phyloP scores from a whole-genome alignment of 2,113 vertebrate genomes.

The Sorex araneus region DNA sequence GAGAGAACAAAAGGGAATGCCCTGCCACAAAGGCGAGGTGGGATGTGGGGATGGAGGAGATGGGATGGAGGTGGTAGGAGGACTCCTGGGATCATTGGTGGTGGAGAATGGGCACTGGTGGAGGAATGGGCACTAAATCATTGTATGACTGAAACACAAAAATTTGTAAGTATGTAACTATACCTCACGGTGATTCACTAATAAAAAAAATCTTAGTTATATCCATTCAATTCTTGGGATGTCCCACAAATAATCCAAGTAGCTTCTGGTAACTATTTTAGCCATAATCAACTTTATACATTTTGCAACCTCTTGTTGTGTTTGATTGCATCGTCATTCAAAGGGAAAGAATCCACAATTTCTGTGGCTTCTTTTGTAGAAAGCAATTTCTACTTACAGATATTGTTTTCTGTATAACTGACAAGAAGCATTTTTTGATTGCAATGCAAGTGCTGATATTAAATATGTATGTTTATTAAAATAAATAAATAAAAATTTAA shows the following conservation, averaged over 20 bases:
- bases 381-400: neutral
- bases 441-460: neutral
- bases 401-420: neutral
- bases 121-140: too few species aligned
- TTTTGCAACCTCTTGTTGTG: neutral
- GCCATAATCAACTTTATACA: neutral
- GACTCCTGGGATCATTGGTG: too few species aligned
- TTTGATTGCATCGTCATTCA: neutral
- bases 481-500: too few species aligned
- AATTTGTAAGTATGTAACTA: too few species aligned
- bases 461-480: neutral
- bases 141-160: too few species aligned
- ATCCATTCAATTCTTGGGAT: neutral
- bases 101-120: too few species aligned
- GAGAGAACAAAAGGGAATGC: too few species aligned
- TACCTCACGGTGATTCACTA: too few species aligned
- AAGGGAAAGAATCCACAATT: neutral
- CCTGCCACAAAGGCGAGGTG: too few species aligned
- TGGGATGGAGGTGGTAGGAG: too few species aligned
- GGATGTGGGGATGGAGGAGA: too few species aligned
- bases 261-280: neutral
- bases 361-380: neutral
- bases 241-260: neutral
- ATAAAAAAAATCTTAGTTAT: rapidly evolving
- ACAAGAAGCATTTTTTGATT: neutral